Evolutionary conservation across 1,140 invertebrate genomes (phyloP), one percentile per base, ranked within the genome.

Genomic region (Lucilia cuprina): DNA sequence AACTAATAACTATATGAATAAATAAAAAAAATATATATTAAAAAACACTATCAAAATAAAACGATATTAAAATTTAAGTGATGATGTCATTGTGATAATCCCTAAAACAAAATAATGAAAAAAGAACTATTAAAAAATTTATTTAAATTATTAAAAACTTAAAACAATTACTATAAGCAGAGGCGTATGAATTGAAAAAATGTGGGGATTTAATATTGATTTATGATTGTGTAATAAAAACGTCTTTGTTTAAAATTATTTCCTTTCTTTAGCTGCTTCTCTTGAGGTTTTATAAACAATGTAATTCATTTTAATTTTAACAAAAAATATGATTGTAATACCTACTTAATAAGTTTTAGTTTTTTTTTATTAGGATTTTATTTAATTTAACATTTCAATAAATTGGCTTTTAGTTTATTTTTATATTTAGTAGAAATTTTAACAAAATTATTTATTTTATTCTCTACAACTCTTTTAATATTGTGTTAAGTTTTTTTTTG

Each of bases 11-110:
- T 70, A 60, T 60, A 60, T 17, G 50, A 60, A 60, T 70, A 9
- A 70, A 25, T 70, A 2, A 21, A 10, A 49, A 80, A 49, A 19
- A 78, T 12, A 49, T 13, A 49, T 14, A 75, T 35, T n/a, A 75
- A 5, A 75, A 74, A 30, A 7, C 9, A 75, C 13, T 30, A 34
- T 75, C 4, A 30, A 75, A 75, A 41, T n/a, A 77, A 77, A 41
- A 77, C 17, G 47, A 77, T 17, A n/a, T 17, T 34, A 41, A 77
- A 77, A 34, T 77, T 41, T 49, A 80, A 80, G 77, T 80, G 77
- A 80, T 80, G 77, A 80, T 80, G 21, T 80, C 77, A 80, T 80
- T 80, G 77, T 80, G 77, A 80, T 80, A 80, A 80, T 34, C 77
- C 77, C 34, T 41, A n/a, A 14, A 49, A 80, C 19, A 49, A 80